Evolutionary conservation across 2,113 vertebrate species (phyloP).

Genomic region (Hiodon tergisus): DNA sequence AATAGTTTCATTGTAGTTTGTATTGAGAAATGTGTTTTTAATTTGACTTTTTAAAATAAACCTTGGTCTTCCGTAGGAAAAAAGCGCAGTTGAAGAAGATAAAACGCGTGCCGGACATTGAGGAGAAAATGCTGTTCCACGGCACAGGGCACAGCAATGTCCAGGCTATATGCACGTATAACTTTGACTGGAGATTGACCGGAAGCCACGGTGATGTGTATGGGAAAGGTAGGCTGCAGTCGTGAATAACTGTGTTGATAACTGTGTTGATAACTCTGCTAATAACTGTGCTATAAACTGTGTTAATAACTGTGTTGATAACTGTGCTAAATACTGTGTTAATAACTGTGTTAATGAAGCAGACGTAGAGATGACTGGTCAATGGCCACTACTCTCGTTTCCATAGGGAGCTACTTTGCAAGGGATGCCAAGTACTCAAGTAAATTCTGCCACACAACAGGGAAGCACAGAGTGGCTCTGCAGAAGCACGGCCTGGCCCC

Average conservation of each 20-base stretch:
- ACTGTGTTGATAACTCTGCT: too few relatives aligned
- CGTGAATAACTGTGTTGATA: too few relatives aligned
- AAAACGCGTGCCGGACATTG: slow-evolving; percentile 71
- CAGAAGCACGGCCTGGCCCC: slow-evolving; percentile 61
- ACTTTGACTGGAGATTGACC: slow-evolving; percentile 95
- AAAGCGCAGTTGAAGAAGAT: slow-evolving; percentile 90
- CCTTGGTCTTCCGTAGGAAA: slow-evolving; percentile 66
- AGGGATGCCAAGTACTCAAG: slow-evolving; percentile 87
- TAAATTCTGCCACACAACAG: slow-evolving; percentile 85
- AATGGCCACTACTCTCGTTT: neutral
- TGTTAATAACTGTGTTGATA: too few relatives aligned
- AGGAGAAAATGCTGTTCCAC: slow-evolving; percentile 93
- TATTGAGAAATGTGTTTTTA: slow-evolving; percentile 22
- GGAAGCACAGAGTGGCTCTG: slow-evolving; percentile 78
- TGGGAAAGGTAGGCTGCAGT: slow-evolving; percentile 81
- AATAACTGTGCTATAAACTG: too few relatives aligned
- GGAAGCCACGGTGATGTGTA: slow-evolving; percentile 87
- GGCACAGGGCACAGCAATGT: slow-evolving; percentile 93
- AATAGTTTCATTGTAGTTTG: neutral
- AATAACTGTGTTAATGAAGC: too few relatives aligned
- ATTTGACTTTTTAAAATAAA: slow-evolving; percentile 17
- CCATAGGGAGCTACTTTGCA: slow-evolving; percentile 89
- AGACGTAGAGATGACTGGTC: neutral
- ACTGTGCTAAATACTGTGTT: too few relatives aligned
- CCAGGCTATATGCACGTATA: slow-evolving; percentile 92